Conservation (phyloP, 1,140 invertebrate species). For the Bombus superbus region DNA sequence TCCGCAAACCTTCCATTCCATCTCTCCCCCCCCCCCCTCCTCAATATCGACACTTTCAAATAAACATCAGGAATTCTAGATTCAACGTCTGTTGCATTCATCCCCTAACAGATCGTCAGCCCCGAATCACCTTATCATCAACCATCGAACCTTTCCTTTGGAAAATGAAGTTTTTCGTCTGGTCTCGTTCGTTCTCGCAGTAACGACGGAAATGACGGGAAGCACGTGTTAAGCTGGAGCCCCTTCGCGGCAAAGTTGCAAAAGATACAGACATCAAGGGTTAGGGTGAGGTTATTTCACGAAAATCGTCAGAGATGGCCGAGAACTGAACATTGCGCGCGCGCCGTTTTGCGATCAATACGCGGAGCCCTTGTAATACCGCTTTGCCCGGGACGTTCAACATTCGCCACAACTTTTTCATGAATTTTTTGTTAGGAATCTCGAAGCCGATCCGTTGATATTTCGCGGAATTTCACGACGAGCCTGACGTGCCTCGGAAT, state of each 20-base stretch:
- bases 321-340: slow-evolving; percentile 77
- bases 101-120: neutral
- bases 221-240: neutral
- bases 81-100: neutral
- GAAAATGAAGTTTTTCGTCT: neutral
- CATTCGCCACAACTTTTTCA: slow-evolving; percentile 69
- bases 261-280: slow-evolving; percentile 77
- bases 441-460: neutral
- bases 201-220: slow-evolving; percentile 25
- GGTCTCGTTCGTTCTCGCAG: neutral
- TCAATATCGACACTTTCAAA: neutral
- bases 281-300: slow-evolving; percentile 77
- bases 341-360: slow-evolving; percentile 79
- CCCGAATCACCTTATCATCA: no score
- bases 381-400: slow-evolving; percentile 72
- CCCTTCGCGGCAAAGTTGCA: slow-evolving; percentile 66
- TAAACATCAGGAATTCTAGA: neutral
- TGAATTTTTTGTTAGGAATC: slow-evolving; percentile 48
- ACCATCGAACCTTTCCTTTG: neutral
- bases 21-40: no score
- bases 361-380: slow-evolving; percentile 75
- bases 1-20: neutral
- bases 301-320: slow-evolving; percentile 79
- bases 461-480: slow-evolving; percentile 33
- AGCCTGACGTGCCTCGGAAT: neutral